Conservation (phyloP, 1,140 invertebrate species). For the Oryzaephilus surinamensis region DNA sequence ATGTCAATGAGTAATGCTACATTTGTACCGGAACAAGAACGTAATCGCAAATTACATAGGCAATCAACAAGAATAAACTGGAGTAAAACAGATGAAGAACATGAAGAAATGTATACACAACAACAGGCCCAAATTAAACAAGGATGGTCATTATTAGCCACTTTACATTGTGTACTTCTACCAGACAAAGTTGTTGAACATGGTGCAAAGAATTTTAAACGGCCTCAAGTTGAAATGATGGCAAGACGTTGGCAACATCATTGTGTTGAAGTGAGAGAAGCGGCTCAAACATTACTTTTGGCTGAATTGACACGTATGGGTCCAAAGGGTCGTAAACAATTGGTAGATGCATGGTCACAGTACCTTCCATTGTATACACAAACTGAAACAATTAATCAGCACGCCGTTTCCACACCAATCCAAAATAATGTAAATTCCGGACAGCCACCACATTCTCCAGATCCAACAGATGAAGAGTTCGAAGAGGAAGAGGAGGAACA, state of each 20-base stretch:
- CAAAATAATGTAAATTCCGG: conserved; percentile 33
- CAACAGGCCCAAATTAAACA: conserved; percentile 89
- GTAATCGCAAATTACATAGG: conserved; percentile 58
- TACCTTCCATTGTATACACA: conserved; percentile 83
- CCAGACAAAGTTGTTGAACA: conserved; percentile 65
- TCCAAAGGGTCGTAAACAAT: conserved; percentile 77
- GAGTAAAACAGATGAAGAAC: conserved; percentile 64
- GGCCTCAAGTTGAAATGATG: conserved; percentile 93
- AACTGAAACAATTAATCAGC: conserved; percentile 52
- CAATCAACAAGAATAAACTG: conserved; percentile 43
- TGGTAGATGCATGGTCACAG: conserved; percentile 92
- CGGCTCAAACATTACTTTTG: conserved; percentile 88
- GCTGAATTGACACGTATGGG: conserved; percentile 87
- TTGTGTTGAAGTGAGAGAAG: conserved; percentile 92
- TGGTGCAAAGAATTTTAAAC: conserved; percentile 74
- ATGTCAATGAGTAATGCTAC: conserved; percentile 97
- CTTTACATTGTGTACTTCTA: conserved; percentile 89
- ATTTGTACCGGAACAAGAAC: conserved; percentile 77
- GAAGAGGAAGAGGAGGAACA: conserved; percentile 75
- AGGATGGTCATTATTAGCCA: conserved; percentile 92
- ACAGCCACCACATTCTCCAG: conserved; percentile 36
- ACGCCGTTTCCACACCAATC: conserved; percentile 30
- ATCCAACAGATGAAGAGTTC: conserved; percentile 56
- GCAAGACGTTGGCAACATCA: conserved; percentile 97
- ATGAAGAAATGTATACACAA: conserved; percentile 68